A percentile compares a stretch with the other conserved stretches of the same genome.
These are phyloP conservation scores for Tolmerus cingulatus DNA, from an alignment of 2,888 invertebrate genomes.

Conservation along the genomic window DNA sequence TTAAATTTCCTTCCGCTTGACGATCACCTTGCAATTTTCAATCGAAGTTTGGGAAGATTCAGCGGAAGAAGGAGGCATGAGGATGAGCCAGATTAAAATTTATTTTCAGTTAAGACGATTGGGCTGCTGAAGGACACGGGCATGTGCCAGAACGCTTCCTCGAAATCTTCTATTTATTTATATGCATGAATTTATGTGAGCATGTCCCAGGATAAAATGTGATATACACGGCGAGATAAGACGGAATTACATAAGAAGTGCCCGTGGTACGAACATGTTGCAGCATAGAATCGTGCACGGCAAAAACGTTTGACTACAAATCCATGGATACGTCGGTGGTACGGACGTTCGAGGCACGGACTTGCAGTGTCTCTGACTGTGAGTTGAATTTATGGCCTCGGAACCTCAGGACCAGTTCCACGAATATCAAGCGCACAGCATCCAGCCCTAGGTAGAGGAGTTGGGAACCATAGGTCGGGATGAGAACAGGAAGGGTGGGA, in stretches of 20 bases:
- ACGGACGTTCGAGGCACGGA: slow-evolving; percentile 15
- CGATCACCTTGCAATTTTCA: slow-evolving; percentile 36
- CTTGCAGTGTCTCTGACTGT: slow-evolving; percentile 36
- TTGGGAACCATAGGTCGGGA: background rate
- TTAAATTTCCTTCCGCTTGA: slow-evolving; percentile 45
- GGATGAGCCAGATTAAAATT: slow-evolving; percentile 35
- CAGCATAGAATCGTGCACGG: slow-evolving; percentile 32
- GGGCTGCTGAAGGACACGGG: background rate
- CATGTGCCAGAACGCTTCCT: slow-evolving; percentile 7
- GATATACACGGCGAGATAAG: slow-evolving; percentile 35
- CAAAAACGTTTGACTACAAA: slow-evolving; percentile 33
- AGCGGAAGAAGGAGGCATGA: slow-evolving; percentile 10
- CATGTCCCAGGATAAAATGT: slow-evolving; percentile 32
- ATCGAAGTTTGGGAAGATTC: slow-evolving; percentile 3
- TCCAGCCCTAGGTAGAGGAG: background rate
- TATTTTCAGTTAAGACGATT: slow-evolving; percentile 37
- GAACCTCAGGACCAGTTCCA: slow-evolving; percentile 39
- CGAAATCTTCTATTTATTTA: slow-evolving; percentile 36
- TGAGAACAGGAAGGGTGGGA: slow-evolving; percentile 9
- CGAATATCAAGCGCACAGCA: slow-evolving; percentile 36
- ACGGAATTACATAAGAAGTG: slow-evolving; percentile 39
- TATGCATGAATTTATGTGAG: slow-evolving; percentile 36
- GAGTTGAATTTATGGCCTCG: slow-evolving; percentile 36
- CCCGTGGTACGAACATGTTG: slow-evolving; percentile 33
- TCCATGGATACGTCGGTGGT: slow-evolving; percentile 34